Evolutionary conservation across 2,888 invertebrate species (phyloP), one percentile per base, ranked within the genome.

Genomic region (Zaprionus bogoriensis): DNA sequence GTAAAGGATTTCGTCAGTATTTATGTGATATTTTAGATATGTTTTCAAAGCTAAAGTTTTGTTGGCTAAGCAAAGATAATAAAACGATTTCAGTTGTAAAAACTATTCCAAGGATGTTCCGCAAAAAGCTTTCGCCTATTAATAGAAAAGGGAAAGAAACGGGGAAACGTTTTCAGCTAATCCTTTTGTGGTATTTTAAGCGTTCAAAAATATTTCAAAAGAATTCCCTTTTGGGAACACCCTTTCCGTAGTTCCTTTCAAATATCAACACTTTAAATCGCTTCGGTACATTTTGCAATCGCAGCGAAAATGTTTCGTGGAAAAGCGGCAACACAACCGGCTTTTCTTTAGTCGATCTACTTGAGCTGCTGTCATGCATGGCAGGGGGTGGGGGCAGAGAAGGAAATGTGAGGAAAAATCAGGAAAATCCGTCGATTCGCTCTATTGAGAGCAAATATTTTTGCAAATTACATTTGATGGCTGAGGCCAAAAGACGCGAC

Each of bases 401-500:
- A 19, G 19, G 20, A n/a, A 12, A 12, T 5, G 25, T 17, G 23
- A 41, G n/a, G 20, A 25, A 7, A n/a, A n/a, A n/a, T n/a, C n/a
- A 17, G 39, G 7, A 14, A 41, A 41, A 10, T 22, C 28, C 42
- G 10, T 38, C 46, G 32, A 17, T 10, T 44, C 5, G n/a, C 20
- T 60, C 74, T 66, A 74, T 84, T 81, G 78, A 87, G 81, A 58
- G 78, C 57, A 87, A 80, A 84, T 87, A 80, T 81, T 74, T 80
- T 87, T 63, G 74, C 64, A 77, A 81, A 87, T 87, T 87, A 70
- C 57, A 81, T 87, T 67, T 70, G 67, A 61, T 60, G 51, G 83
- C 46, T 46, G 19, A 47, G 54, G 41, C 46, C 46, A 61, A 78
- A 82, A 67, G 83, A 65, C 46, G 63, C 58, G 68, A 63, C 30